A percentile compares a stretch with the other conserved stretches of the same genome.
phyloP scores from a whole-genome alignment of 1,140 invertebrate species.

The Nixonia krombeini region DNA sequence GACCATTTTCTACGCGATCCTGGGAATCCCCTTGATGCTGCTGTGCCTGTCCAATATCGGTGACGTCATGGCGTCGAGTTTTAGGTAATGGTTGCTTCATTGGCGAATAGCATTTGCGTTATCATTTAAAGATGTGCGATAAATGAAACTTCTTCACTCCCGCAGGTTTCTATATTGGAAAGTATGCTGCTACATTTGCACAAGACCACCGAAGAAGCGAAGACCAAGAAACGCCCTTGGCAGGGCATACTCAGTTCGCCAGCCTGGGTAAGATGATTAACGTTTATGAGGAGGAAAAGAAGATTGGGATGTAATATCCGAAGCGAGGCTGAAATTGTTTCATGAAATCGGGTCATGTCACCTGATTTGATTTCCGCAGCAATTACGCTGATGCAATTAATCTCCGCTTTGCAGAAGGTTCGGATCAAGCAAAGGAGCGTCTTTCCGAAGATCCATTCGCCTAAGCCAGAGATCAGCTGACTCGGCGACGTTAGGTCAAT shows the following conservation, averaged over 20 bases:
- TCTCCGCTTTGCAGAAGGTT: conserved; percentile 58
- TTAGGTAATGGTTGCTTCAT: conserved; percentile 73
- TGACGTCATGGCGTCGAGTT: conserved; percentile 95
- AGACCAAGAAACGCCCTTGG: conserved; percentile 59
- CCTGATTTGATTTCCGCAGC: conserved; percentile 15
- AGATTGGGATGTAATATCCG: background rate
- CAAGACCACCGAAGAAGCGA: conserved; percentile 80
- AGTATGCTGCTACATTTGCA: conserved; percentile 91
- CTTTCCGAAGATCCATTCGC: conserved; percentile 77
- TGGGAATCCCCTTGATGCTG: conserved; percentile 95
- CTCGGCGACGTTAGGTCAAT: conserved; percentile 69
- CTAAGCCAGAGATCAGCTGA: conserved; percentile 81
- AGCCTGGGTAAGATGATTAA: conserved; percentile 54
- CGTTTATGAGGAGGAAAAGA: background rate
- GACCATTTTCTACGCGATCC: conserved; percentile 95
- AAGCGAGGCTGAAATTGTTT: background rate
- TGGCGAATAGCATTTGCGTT: background rate
- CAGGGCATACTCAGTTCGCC: conserved; percentile 60
- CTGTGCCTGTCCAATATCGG: conserved; percentile 95
- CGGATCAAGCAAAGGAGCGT: conserved; percentile 65
- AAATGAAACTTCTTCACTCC: conserved; percentile 1
- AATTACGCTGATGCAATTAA: conserved; percentile 48
- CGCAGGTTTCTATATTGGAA: conserved; percentile 89
- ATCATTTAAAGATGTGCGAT: background rate
- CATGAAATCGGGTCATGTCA: background rate